Conservation (phyloP, 1,140 invertebrate species). For the Megalopta genalis region DNA sequence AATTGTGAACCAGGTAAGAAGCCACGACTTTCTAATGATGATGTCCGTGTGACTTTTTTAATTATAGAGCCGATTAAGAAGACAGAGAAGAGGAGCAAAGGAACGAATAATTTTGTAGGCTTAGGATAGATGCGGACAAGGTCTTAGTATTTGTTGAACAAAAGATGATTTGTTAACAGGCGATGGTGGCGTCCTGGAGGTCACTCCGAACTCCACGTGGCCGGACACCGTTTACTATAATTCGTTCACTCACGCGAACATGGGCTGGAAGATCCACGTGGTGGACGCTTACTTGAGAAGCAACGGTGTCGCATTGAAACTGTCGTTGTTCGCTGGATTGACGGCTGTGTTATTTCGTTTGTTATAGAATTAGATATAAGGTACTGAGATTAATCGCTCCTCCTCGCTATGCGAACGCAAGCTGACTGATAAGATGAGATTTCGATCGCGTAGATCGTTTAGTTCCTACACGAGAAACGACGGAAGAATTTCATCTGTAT, state of each 20-base stretch:
- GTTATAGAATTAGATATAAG: slow-evolving; percentile 44
- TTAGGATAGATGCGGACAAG: too few relatives aligned
- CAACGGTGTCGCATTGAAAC: slow-evolving; percentile 34
- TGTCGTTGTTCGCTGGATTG: slow-evolving; percentile 49
- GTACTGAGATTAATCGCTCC: slow-evolving; percentile 11
- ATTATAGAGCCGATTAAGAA: too few relatives aligned
- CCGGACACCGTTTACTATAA: slow-evolving; percentile 96
- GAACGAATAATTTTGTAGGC: too few relatives aligned
- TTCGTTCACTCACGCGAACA: slow-evolving; percentile 93
- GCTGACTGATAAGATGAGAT: slow-evolving; percentile 9
- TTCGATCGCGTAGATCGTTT: neutral
- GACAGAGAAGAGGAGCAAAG: too few relatives aligned
- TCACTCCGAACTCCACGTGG: slow-evolving; percentile 94
- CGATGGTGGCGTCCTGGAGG: slow-evolving; percentile 86
- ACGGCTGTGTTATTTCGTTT: slow-evolving; percentile 53
- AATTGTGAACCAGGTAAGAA: slow-evolving; percentile 84
- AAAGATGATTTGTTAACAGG: slow-evolving; percentile 70
- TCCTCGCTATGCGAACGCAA: neutral
- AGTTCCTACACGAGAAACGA: neutral
- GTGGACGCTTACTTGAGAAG: slow-evolving; percentile 84
- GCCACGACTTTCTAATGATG: neutral
- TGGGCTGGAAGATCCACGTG: slow-evolving; percentile 94
- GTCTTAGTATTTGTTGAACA: too few relatives aligned
- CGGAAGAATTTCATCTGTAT: neutral
- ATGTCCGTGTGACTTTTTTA: neutral